Conservation (phyloP, 2,888 invertebrate species). For the Syrphus vitripennis region DNA sequence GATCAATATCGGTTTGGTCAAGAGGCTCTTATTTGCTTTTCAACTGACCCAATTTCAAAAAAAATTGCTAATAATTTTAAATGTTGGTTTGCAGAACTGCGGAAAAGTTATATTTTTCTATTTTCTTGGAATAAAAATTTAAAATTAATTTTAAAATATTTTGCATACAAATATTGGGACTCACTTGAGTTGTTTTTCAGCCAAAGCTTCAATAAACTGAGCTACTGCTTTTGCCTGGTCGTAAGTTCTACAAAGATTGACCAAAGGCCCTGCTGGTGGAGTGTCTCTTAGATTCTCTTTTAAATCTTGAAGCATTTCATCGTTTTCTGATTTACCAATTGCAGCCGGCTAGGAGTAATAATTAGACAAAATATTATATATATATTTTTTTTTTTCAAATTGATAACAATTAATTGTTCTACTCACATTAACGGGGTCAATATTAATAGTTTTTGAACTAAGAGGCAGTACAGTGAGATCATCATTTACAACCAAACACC, state of each 20-base stretch:
- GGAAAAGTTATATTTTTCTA: too few relatives aligned
- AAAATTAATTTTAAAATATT: too few relatives aligned
- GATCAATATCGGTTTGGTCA: too few relatives aligned
- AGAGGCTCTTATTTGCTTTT: too few relatives aligned
- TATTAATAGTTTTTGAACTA: constrained; percentile 92
- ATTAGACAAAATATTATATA: too few relatives aligned
- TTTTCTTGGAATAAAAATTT: too few relatives aligned
- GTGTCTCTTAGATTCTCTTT: constrained; percentile 93
- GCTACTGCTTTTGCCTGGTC: constrained; percentile 97
- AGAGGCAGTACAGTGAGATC: constrained; percentile 95
- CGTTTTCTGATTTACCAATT: constrained; percentile 80
- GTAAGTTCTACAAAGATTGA: constrained; percentile 94
- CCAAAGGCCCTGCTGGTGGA: constrained; percentile 94
- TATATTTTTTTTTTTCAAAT: background rate
- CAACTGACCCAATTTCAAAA: too few relatives aligned
- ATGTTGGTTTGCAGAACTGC: too few relatives aligned
- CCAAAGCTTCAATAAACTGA: constrained; percentile 96
- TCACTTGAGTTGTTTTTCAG: constrained; percentile 90
- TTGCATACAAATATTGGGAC: background rate
- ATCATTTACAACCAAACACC: constrained; percentile 97
- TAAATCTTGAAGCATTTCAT: constrained; percentile 86
- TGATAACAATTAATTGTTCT: constrained; percentile 13
- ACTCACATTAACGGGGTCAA: constrained; percentile 86
- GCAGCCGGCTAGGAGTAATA: constrained; percentile 73
- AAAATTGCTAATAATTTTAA: background rate